Percentiles rank a stretch among this genome's conserved stretches.
phyloP scores from a whole-genome alignment of 2,113 vertebrate species.

The Plecturocebus donacophilus region DNA sequence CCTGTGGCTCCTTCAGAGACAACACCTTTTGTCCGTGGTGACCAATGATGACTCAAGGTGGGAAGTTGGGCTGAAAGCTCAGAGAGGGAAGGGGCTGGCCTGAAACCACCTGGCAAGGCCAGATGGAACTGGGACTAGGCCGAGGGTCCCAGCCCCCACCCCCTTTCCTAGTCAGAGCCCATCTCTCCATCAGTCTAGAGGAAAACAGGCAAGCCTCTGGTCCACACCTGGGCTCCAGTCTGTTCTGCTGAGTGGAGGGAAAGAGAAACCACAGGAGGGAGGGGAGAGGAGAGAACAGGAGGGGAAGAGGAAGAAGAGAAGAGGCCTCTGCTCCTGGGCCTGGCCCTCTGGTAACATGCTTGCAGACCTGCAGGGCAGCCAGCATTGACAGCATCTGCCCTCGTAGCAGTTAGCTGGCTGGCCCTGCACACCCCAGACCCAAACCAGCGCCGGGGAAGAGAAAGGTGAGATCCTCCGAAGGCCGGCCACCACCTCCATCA shows the following conservation, averaged over 20 bases:
- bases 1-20: not conserved
- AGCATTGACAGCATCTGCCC: not conserved
- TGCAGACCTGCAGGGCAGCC: not conserved
- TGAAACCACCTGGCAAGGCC: rapidly evolving
- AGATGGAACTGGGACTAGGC: not conserved
- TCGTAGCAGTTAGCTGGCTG: not conserved
- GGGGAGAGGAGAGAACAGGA: no score
- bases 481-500: rapidly evolving
- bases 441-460: rapidly evolving
- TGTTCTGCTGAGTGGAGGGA: not conserved
- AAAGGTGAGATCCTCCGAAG: no score
- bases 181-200: rapidly evolving
- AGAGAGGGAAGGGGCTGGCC: not conserved
- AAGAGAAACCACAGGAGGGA: rapidly evolving
- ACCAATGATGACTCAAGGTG: not conserved
- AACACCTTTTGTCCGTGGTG: not conserved
- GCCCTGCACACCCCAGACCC: no score
- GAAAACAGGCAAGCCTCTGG: rapidly evolving
- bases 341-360: not conserved
- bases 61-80: not conserved
- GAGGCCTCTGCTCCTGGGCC: no score
- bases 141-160: not conserved
- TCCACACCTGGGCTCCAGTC: not conserved
- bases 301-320: rapidly evolving
- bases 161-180: rapidly evolving